Evolutionary conservation across 2,797 vertebrate genomes (phyloP), one percentile per base, ranked within the genome.

Genomic region (Pelodytes ibericus): DNA sequence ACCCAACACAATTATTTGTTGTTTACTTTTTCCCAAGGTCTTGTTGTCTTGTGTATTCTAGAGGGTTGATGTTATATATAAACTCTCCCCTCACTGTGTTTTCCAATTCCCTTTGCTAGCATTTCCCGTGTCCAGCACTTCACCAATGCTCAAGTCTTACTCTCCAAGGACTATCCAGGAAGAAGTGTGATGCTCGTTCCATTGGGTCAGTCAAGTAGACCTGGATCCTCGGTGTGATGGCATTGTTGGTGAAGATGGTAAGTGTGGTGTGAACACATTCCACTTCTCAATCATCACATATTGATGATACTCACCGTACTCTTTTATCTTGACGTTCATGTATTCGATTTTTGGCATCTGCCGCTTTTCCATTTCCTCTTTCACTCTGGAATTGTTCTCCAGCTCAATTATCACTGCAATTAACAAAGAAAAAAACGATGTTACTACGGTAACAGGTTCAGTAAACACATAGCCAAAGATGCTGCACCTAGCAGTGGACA

Each of bases 301-400:
- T 8, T 53, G 49, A 11, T 18, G 26, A 69, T 76, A 91, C 96
- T 69, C 88, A 99, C 98, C 91, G 88, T 98, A 97, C 85, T 97
- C 96, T 0, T 95, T 95, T 1, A 97, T 88, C 77, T 80, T 87
- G 81, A 98, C 91, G 58, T 91, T 90, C 80, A 65, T 76, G 77
- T 95, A 95, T 71, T 98, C 95, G 70, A 94, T 85, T 82, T 72
- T 90, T 25, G 97, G 98, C 94, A 98, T 98, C 90, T 98, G 97
- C 82, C 94, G 93, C 72, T 90, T 92, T 74, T 84, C 85, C 65
- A 93, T 86, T 0, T 93, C 89, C 73, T 68, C 47, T 85, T 93
- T 95, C 0, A 99, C 87, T 3, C 83, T 86, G 15, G 94, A 90
- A 3, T 99, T 99, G 7, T 86, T 89, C 87, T 99, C 97, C 76